These are phyloP conservation scores for Agriotes lineatus DNA, from an alignment of 2,888 invertebrate species.

Conservation along the genomic window DNA sequence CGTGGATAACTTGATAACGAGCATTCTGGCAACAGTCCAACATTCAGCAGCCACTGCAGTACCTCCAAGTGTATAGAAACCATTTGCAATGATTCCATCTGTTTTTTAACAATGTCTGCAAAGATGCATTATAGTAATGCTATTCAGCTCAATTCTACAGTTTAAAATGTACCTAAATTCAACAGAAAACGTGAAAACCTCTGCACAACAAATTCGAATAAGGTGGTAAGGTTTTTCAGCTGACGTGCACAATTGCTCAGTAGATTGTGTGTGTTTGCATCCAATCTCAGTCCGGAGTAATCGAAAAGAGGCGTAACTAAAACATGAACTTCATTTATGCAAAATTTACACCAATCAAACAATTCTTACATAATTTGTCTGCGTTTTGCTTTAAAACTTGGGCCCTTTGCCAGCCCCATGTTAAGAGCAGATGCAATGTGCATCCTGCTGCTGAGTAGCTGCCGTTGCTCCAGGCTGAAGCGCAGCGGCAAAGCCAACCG, in stretches of 20 bases:
- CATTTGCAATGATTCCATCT: conserved; percentile 75
- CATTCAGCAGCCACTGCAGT: conserved; percentile 84
- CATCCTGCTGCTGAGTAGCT: conserved; percentile 78
- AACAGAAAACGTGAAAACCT: conserved; percentile 69
- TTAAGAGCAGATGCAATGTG: conserved; percentile 75
- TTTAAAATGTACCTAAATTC: conserved; percentile 68
- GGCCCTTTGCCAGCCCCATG: conserved; percentile 87
- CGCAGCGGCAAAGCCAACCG: conserved; percentile 80
- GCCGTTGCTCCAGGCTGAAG: conserved; percentile 85
- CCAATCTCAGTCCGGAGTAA: conserved; percentile 75
- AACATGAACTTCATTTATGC: too few species aligned
- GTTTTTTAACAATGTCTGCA: conserved; percentile 62
- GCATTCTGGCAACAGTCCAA: conserved; percentile 81
- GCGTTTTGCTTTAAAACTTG: conserved; percentile 76
- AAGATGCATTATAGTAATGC: neutral
- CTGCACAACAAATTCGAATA: conserved; percentile 74
- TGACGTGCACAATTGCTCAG: conserved; percentile 79
- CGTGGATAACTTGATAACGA: conserved; percentile 61
- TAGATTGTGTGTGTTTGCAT: conserved; percentile 76
- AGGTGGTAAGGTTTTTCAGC: conserved; percentile 74
- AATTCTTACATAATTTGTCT: conserved; percentile 72
- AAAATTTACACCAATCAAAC: neutral
- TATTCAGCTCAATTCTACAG: neutral
- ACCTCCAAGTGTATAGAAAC: conserved; percentile 83
- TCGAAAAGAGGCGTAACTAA: conserved; percentile 78